Evolutionary conservation across 64 coral and sea anemone genomes (phyloP).

Genomic region (Catalaphyllia jardinei): DNA sequence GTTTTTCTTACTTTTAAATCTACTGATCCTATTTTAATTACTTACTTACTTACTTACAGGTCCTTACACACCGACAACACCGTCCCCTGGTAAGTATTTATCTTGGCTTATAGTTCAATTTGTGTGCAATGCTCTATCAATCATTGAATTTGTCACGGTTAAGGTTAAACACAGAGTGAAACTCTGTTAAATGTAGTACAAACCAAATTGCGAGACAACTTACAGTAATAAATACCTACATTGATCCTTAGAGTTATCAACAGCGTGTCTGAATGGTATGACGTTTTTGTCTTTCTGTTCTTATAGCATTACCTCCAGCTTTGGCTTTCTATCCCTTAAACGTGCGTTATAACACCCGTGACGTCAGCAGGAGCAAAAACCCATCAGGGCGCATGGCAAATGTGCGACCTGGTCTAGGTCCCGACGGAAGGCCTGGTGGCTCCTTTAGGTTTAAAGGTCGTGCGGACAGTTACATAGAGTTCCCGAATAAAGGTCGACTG

Average conservation of each 20-base stretch:
- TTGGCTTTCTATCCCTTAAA: slow-evolving; percentile 75
- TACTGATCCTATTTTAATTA: background rate
- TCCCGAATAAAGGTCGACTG: slow-evolving; percentile 76
- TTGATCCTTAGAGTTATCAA: background rate
- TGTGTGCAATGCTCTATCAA: background rate
- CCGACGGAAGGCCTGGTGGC: slow-evolving; percentile 58
- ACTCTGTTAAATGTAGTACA: no score
- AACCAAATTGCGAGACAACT: no score
- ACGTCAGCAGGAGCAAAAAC: slow-evolving; percentile 59
- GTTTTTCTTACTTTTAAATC: background rate
- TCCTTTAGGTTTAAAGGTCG: slow-evolving; percentile 69
- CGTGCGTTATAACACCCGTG: slow-evolving; percentile 49
- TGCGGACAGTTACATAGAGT: slow-evolving; percentile 73
- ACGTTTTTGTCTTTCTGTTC: background rate
- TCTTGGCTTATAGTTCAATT: background rate
- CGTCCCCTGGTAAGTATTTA: background rate
- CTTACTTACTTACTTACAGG: background rate
- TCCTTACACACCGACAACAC: slow-evolving; percentile 17
- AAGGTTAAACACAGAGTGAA: background rate
- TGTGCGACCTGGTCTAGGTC: slow-evolving; percentile 59
- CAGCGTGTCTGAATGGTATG: background rate
- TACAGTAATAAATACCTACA: no score
- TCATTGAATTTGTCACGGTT: background rate
- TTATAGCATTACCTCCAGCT: slow-evolving; percentile 44
- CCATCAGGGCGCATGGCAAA: slow-evolving; percentile 68